Base-by-base conservation (phyloP, 2,113 vertebrate genomes). In the Spheniscus mendiculus region DNA sequence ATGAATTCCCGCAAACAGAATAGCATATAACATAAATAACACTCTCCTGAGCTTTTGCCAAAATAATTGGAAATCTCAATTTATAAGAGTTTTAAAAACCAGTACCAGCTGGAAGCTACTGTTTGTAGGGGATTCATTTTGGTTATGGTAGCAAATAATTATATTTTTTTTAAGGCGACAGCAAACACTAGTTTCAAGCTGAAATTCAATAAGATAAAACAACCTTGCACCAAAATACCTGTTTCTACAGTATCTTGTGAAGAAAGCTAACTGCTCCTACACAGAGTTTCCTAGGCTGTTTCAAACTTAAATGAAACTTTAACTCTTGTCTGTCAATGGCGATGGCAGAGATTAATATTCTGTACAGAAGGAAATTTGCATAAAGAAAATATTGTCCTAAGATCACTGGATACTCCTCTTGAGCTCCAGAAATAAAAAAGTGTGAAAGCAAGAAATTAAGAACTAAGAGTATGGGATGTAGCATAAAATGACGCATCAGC, bases 351-450 rank as follows among this genome's bases (percentile, higher is more conserved):
- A 90, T 81, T 84, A 92, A 91, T 63, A 89, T 84, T 67, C 80
- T 15, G 4, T 34, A 50, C 9, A 40, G 59, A 45, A 90, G 11
- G 34, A 94, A 80, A 95, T 92, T 63, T 89, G 50, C 71, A 90
- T 95, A 86, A 96, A 74, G 82, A 92, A 93, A 96, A 97, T 86
- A 81, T 86, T 96, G 42, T 73, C 79, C 55, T 40, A 77, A 94
- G 65, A 85, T 79, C 52, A 79, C 14, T 45, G 77, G n/a, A 92
- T 90, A 93, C 0, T 7, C 50, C 40, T 65, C 29, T 55, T 12
- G 52, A 85, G 40, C 29, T 76, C 36, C 47, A 89, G 78, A 82
- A 94, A 72, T 34, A 69, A 81, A 87, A 59, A 62, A 66, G 44
- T 50, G 30, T 34, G 56, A 93, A 95, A 77, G 49, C 42, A 16